Evolutionary conservation across 2,113 vertebrate species (phyloP).

Genomic region (Cyprinus carpio): DNA sequence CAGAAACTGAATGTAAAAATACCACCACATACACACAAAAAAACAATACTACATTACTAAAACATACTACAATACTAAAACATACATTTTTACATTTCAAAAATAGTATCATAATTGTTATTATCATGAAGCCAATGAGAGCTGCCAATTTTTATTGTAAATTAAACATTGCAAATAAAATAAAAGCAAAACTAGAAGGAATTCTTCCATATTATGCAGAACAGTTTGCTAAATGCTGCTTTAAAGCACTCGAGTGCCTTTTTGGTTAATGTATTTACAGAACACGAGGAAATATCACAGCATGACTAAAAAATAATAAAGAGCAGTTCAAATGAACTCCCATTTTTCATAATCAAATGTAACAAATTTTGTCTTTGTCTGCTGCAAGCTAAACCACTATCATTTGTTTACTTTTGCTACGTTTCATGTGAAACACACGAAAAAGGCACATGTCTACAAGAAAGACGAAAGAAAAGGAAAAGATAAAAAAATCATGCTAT

Average conservation of each 20-base stretch:
- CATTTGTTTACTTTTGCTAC: conserved; percentile 37
- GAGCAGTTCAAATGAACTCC: conserved; percentile 2
- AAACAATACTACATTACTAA: too few species aligned
- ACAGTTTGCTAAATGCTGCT: background rate
- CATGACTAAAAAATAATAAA: conserved; percentile 19
- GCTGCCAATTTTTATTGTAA: too few species aligned
- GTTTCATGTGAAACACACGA: conserved; percentile 44
- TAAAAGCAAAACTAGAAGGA: background rate
- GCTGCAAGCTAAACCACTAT: background rate
- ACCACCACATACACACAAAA: too few species aligned
- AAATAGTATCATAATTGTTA: too few species aligned
- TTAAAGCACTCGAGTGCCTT: conserved; percentile 11
- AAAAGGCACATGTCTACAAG: conserved; percentile 49
- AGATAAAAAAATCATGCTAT: conserved; percentile 55
- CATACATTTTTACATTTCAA: too few species aligned
- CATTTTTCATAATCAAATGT: conserved; percentile 24
- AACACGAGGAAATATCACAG: conserved; percentile 3
- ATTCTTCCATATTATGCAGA: background rate
- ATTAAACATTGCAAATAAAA: too few species aligned
- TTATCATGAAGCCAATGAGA: too few species aligned
- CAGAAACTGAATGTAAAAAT: background rate
- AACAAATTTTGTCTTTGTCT: background rate
- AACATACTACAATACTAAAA: too few species aligned
- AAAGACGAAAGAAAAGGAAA: conserved; percentile 30
- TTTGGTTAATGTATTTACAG: conserved; percentile 1